Evolutionary conservation across 2,113 vertebrate genomes (phyloP), one percentile per base, ranked within the genome.

Genomic region (Agapornis roseicollis): DNA sequence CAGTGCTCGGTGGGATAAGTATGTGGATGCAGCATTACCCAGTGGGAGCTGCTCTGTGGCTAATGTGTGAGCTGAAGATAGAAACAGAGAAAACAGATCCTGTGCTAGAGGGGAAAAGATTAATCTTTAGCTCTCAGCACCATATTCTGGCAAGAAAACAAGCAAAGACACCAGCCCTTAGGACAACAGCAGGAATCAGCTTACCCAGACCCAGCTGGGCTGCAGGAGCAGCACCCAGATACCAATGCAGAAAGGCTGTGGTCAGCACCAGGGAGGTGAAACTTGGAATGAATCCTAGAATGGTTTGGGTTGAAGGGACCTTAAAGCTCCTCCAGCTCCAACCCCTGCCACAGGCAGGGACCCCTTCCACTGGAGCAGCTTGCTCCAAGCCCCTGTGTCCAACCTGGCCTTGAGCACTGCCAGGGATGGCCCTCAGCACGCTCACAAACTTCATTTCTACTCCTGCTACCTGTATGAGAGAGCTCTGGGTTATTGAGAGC

Each of bases 1-100:
- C 2, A 47, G 6, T 6, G 0, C 17, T 47, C 0, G 0, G 3
- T 23, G 41, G 64, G 60, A 28, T 15, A 28, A 29, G 18, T 0
- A 2, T 49, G 31, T 22, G 39, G 28, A 12, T 55, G 63, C 46
- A 69, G 29, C 63, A 13, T n/a, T 49, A 70, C 39, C 50, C 63
- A 33, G 12, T 0, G 0, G 69, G 29, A 71, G 19, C 37, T 11
- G 56, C 56, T 35, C 56, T 24, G 56, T 58, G 33, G 46, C 11
- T 55, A 9, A 24, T 70, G 29, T 65, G 17, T 29, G 63, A 88
- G 79, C 53, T 78, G 53, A 33, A 69, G 29, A 18, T 31, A 63
- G 13, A 58, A 73, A n/a, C 4, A 44, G 11, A 77, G 64, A 79
- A 53, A 83, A 35, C 37, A 77, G 53, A 6, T 31, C 39, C n/a